Evolutionary conservation across 2,888 invertebrate species (phyloP).

Genomic region (Rutpela maculata): DNA sequence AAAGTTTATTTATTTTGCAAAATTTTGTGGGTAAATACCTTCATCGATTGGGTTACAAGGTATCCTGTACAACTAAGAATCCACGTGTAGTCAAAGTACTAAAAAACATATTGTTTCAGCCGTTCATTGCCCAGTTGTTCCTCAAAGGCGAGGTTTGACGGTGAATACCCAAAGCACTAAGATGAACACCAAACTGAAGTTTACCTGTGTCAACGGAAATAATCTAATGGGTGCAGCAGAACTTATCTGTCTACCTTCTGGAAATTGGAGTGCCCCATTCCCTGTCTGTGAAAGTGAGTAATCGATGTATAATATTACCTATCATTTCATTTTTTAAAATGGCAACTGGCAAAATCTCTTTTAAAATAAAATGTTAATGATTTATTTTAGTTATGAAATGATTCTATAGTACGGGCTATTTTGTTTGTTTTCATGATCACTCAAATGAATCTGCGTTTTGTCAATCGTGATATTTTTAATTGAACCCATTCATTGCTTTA

Average conservation of each 20-base stretch:
- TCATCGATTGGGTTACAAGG: too few species aligned
- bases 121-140: slow-evolving; percentile 87
- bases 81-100: too few species aligned
- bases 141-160: slow-evolving; percentile 83
- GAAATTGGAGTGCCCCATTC: slow-evolving; percentile 89
- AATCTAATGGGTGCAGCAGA: slow-evolving; percentile 86
- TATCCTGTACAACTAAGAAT: too few species aligned
- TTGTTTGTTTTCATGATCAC: too few species aligned
- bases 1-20: too few species aligned
- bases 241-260: slow-evolving; percentile 86
- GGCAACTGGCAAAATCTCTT: not conserved
- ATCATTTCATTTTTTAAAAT: too few species aligned
- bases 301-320: not conserved
- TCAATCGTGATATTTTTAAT: too few species aligned
- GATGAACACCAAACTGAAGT: slow-evolving; percentile 83
- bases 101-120: slow-evolving; percentile 71
- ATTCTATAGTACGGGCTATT: too few species aligned
- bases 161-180: slow-evolving; percentile 83
- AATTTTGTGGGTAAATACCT: too few species aligned
- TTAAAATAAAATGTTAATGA: not conserved
- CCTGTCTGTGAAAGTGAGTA: slow-evolving; percentile 88
- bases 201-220: slow-evolving; percentile 88
- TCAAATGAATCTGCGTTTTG: too few species aligned
- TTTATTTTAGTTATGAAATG: not conserved
- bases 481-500: too few species aligned